These are phyloP conservation scores for Vireo griseus DNA, from an alignment of 2,797 vertebrate genomes.

Conservation along the genomic window DNA sequence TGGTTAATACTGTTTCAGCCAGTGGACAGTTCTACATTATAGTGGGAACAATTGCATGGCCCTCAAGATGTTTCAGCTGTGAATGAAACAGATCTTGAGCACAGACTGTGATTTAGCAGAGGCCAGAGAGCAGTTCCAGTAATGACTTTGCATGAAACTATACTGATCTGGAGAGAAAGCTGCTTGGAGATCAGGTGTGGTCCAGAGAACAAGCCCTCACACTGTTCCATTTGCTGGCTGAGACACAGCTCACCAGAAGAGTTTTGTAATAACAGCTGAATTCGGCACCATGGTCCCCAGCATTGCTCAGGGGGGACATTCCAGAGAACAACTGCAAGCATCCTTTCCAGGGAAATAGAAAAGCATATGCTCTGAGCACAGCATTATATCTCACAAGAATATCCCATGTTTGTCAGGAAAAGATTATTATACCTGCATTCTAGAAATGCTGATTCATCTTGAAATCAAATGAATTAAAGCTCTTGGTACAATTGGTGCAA, in stretches of 20 bases:
- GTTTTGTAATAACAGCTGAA: background rate
- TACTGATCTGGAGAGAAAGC: background rate
- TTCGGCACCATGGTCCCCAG: rapidly evolving
- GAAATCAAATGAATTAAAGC: background rate
- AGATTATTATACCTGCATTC: background rate
- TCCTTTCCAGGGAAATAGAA: background rate
- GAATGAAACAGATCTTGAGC: background rate
- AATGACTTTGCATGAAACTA: background rate
- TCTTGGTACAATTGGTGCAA: background rate
- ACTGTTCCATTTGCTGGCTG: background rate
- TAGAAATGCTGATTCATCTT: background rate
- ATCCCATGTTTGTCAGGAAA: background rate
- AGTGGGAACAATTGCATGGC: background rate
- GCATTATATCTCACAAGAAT: background rate
- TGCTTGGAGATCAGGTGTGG: background rate
- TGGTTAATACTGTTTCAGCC: background rate
- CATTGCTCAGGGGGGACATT: rapidly evolving
- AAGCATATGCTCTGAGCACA: background rate
- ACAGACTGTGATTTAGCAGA: background rate
- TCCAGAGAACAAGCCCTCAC: rapidly evolving
- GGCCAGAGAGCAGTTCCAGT: background rate
- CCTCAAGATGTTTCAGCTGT: background rate
- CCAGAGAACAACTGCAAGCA: background rate
- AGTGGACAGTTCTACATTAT: background rate
- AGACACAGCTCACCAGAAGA: background rate